Percentiles rank a stretch among this genome's conserved stretches.
These are phyloP conservation scores for Eristalinus aeneus DNA, from an alignment of 2,888 invertebrate genomes.

Conservation along the genomic window DNA sequence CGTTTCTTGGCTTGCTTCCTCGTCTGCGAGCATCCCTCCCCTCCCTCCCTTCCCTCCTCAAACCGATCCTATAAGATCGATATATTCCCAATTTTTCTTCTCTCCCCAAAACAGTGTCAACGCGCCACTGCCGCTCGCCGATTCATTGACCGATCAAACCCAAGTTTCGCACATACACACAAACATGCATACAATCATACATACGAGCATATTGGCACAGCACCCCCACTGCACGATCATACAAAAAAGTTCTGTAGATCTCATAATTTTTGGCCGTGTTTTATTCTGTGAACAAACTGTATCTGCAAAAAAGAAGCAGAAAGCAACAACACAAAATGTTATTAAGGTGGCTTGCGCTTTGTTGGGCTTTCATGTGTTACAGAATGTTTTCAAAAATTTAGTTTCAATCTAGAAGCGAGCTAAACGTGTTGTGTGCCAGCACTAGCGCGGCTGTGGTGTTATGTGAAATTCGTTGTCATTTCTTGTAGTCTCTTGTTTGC, in stretches of 20 bases:
- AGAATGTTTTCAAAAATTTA: constrained; percentile 60
- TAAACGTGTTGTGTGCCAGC: constrained; percentile 60
- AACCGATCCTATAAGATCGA: constrained; percentile 3
- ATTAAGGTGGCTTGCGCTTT: constrained; percentile 53
- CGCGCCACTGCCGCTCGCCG: background rate
- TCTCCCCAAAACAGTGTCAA: constrained; percentile 8
- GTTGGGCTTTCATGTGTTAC: constrained; percentile 60
- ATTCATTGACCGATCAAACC: background rate
- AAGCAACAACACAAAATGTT: constrained; percentile 32
- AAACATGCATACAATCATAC: background rate
- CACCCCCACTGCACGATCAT: constrained; percentile 56
- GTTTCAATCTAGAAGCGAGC: constrained; percentile 64
- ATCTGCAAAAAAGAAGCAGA: constrained; percentile 42
- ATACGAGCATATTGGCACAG: constrained; percentile 30
- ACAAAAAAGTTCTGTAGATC: constrained; percentile 42
- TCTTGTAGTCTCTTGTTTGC: constrained; percentile 47
- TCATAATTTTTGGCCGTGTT: constrained; percentile 43
- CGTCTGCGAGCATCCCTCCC: background rate
- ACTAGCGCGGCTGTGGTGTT: constrained; percentile 41
- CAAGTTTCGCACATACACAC: constrained; percentile 12
- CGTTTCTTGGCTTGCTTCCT: constrained; percentile 33
- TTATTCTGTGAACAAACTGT: constrained; percentile 31
- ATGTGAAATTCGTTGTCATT: constrained; percentile 61
- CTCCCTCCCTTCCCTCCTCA: background rate
- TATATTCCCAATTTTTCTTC: constrained; percentile 12